phyloP scores from a whole-genome alignment of 2,888 invertebrate genomes.

The Salticus scenicus region DNA sequence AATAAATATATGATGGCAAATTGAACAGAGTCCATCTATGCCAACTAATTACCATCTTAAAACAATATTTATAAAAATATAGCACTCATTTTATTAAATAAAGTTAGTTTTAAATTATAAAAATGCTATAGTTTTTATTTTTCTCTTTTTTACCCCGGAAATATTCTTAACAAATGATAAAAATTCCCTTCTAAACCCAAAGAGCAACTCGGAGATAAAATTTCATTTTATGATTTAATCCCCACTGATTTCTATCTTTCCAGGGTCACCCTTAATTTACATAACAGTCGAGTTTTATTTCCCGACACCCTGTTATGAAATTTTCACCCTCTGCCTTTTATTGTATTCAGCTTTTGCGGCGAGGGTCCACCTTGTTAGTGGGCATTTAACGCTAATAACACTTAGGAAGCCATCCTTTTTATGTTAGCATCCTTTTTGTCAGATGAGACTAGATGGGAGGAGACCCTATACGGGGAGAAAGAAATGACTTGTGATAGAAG shows the following conservation, averaged over 20 bases:
- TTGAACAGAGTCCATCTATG: too few relatives aligned
- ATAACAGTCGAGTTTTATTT: conserved; percentile 15
- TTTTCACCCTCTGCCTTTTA: not conserved
- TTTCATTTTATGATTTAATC: too few relatives aligned
- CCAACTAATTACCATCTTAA: too few relatives aligned
- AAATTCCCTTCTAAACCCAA: too few relatives aligned
- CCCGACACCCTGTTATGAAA: conserved; percentile 10
- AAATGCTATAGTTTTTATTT: too few relatives aligned
- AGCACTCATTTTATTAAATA: too few relatives aligned
- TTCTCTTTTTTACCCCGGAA: too few relatives aligned
- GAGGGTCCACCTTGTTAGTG: conserved; percentile 51
- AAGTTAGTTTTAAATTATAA: too few relatives aligned
- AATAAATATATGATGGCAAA: too few relatives aligned
- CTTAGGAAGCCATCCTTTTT: conserved; percentile 30
- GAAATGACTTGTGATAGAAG: conserved; percentile 37
- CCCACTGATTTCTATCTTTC: not conserved
- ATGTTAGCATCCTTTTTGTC: conserved; percentile 46
- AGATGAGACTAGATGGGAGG: conserved; percentile 25
- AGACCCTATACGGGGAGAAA: not conserved
- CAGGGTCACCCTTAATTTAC: conserved; percentile 1
- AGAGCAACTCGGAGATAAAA: too few relatives aligned
- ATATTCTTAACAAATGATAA: too few relatives aligned
- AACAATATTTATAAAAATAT: too few relatives aligned
- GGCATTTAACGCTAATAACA: conserved; percentile 64
- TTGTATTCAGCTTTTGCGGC: not conserved